phyloP scores from a whole-genome alignment of 2,113 vertebrate genomes.

The Antigone vipio region DNA sequence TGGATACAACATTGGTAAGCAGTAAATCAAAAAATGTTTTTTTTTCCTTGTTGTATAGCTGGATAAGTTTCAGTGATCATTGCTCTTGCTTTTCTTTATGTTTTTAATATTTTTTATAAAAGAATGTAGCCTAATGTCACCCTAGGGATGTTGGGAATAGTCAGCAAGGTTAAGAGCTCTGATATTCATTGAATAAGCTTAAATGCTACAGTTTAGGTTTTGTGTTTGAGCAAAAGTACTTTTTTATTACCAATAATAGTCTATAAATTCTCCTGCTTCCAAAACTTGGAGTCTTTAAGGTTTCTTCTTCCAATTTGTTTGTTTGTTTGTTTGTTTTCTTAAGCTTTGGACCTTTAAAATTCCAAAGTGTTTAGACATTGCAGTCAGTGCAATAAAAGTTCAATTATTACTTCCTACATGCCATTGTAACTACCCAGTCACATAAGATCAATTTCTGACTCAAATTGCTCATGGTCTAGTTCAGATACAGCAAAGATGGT shows the following conservation, averaged over 20 bases:
- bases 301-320: background rate
- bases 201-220: background rate
- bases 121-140: background rate
- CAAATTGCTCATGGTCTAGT: background rate
- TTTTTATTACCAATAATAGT: background rate
- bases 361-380: background rate
- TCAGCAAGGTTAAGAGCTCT: background rate
- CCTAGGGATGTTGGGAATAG: background rate
- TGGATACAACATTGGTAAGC: background rate
- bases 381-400: background rate
- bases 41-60: background rate
- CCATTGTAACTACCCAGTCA: background rate
- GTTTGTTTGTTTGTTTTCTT: background rate
- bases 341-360: background rate
- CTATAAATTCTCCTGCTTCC: background rate
- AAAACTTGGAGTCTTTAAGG: background rate
- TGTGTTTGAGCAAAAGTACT: background rate
- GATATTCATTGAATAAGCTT: background rate
- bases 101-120: background rate
- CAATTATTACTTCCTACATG: background rate
- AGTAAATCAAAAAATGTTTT: background rate
- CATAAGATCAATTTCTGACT: background rate
- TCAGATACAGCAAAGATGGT: background rate
- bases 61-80: background rate
- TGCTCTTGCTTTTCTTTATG: background rate